Base-by-base conservation (phyloP, 2,797 vertebrate species). In the Trachops cirrhosus region DNA sequence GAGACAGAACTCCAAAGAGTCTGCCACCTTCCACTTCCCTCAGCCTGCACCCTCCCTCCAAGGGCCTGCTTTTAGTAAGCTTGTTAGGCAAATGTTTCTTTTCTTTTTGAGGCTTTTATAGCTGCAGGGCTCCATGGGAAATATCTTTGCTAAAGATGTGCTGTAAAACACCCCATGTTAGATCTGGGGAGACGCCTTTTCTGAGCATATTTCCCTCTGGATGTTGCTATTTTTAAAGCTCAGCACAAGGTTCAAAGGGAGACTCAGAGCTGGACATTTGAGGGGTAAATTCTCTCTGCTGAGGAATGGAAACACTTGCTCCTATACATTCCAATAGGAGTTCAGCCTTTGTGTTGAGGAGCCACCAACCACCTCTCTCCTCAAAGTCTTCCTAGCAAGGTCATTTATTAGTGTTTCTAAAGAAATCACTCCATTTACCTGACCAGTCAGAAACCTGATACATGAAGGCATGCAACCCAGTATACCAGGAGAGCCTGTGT, bases 171-270 rank as follows among this genome's bases (percentile, higher is more conserved):
- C 54, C 79, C 73, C 1, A 44, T 50, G 77, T 16, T n/a, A 46
- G 34, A 50, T 16, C 18, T 14, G 3, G 9, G 26, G 37, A 26
- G 64, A 34, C 32, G 67, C 84, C 75, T 86, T 39, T 68, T 62
- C 88, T 18, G 21, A 82, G 46, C 73, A 57, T 12, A 34, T 16
- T 74, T 75, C 39, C 78, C 39, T 87, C 50, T 52, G 3, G 29
- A 50, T 18, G 0, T 4, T 64, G 92, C 96, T 94, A 92, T 92
- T 97, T 94, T 97, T 96, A 94, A 90, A 41, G 68, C 70, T 70
- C 12, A 32, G 54, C 48, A 70, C 44, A 59, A n/a, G n/a, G 87
- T 75, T 94, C 59, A 93, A 87, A 95, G 87, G 75, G 75, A 93
- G 48, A 48, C 1, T 48, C 37, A 11, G 44, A 57, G 57, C 9